phyloP scores from a whole-genome alignment of 1,140 invertebrate species.

The Colletes gigas region DNA sequence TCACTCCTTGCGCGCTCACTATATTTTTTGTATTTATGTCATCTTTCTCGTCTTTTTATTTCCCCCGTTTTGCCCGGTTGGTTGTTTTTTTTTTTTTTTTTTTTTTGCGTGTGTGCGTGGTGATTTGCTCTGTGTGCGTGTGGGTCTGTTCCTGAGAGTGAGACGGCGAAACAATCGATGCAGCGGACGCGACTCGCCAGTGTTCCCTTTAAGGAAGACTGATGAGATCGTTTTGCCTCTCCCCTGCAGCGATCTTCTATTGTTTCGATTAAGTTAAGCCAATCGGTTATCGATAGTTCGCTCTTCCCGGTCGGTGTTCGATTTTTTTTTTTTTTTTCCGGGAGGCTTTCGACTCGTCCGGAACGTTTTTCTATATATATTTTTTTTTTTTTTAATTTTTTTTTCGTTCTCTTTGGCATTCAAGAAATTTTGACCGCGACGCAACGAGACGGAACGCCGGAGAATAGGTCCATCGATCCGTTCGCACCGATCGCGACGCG shows the following conservation, averaged over 20 bases:
- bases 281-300: neutral
- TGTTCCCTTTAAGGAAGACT: conserved; percentile 10
- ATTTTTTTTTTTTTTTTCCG: neutral
- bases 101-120: conserved; percentile 8
- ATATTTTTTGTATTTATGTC: neutral
- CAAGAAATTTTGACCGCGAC: neutral
- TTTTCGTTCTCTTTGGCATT: too few relatives aligned
- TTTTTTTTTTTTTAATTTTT: too few relatives aligned
- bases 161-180: neutral
- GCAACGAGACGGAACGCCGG: too few relatives aligned
- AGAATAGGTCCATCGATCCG: too few relatives aligned
- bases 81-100: neutral
- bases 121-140: conserved; percentile 23
- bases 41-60: too few relatives aligned
- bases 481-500: neutral
- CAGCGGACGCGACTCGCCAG: neutral
- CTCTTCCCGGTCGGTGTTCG: neutral
- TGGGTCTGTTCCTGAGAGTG: conserved; percentile 21
- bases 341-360: neutral
- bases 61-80: too few relatives aligned
- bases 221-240: neutral
- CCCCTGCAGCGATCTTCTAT: neutral
- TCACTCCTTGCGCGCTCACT: too few relatives aligned
- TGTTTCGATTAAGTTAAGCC: neutral
- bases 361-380: neutral